phyloP scores from a whole-genome alignment of 2,888 invertebrate genomes.

The Mamestra brassicae region DNA sequence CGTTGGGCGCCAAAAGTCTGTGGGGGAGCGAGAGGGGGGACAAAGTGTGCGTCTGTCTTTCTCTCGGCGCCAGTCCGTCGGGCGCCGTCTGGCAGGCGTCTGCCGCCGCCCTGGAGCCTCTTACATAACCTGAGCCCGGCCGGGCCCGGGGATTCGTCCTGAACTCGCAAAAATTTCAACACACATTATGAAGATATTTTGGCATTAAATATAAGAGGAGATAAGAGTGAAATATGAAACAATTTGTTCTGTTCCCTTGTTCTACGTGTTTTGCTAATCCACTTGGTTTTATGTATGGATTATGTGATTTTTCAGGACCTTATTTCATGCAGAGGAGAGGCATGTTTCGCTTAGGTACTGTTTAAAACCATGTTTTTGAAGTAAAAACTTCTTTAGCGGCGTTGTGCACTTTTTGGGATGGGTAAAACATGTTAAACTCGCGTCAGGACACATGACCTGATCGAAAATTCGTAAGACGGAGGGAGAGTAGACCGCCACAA shows the following conservation, averaged over 20 bases:
- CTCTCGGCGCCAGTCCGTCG: slow-evolving; percentile 89
- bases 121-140: slow-evolving; percentile 80
- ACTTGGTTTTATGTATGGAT: slow-evolving; percentile 21
- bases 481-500: too few species aligned
- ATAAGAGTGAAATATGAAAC: slow-evolving; percentile 49
- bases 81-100: slow-evolving; percentile 88
- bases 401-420: too few species aligned
- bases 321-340: background rate
- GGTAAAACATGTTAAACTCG: too few species aligned
- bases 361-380: too few species aligned
- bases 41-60: slow-evolving; percentile 65
- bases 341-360: background rate
- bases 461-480: too few species aligned
- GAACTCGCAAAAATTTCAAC: slow-evolving; percentile 51
- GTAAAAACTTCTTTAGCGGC: too few species aligned
- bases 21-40: slow-evolving; percentile 65
- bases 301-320: slow-evolving; percentile 20
- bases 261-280: slow-evolving; percentile 31
- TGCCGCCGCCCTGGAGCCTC: slow-evolving; percentile 83
- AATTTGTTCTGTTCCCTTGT: slow-evolving; percentile 33
- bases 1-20: slow-evolving; percentile 80
- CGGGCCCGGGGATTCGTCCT: slow-evolving; percentile 62
- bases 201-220: slow-evolving; percentile 45
- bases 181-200: slow-evolving; percentile 56
- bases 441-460: too few species aligned